A percentile compares a stretch with the other conserved stretches of the same genome.
These are phyloP conservation scores for Premnoplex brunnescens DNA, from an alignment of 2,797 vertebrate genomes.

Conservation along the genomic window DNA sequence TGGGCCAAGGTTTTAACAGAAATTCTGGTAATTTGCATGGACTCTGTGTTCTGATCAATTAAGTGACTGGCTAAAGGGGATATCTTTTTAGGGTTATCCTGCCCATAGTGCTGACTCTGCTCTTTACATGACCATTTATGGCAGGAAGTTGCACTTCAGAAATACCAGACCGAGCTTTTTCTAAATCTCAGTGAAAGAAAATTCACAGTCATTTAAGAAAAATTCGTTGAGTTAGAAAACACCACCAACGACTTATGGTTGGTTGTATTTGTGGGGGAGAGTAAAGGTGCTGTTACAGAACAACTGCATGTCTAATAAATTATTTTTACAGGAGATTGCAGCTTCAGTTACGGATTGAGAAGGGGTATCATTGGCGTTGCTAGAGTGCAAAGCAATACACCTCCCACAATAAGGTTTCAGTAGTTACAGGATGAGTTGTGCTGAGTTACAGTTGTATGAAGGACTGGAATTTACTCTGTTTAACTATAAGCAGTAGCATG, in stretches of 20 bases:
- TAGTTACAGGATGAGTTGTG: slow-evolving; percentile 48
- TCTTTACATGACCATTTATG: slow-evolving; percentile 66
- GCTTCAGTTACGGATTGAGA: background rate
- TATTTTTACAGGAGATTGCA: background rate
- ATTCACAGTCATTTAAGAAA: slow-evolving; percentile 70
- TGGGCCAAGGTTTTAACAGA: slow-evolving; percentile 63
- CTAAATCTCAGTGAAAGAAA: slow-evolving; percentile 58
- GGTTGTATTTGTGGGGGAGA: slow-evolving; percentile 6
- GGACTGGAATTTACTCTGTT: slow-evolving; percentile 13
- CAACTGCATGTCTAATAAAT: slow-evolving; percentile 5
- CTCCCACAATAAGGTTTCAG: slow-evolving; percentile 34
- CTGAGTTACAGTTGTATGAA: background rate
- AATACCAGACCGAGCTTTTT: background rate
- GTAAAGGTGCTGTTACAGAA: background rate
- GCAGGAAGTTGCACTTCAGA: slow-evolving; percentile 51
- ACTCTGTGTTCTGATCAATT: slow-evolving; percentile 16
- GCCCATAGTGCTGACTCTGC: slow-evolving; percentile 54
- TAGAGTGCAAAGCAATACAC: slow-evolving; percentile 17
- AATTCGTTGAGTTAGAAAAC: slow-evolving; percentile 63
- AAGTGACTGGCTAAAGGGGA: background rate
- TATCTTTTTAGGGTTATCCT: slow-evolving; percentile 42
- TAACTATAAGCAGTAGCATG: background rate
- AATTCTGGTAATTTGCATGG: slow-evolving; percentile 66
- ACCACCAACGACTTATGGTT: slow-evolving; percentile 24
- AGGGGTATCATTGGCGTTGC: background rate